Conservation (phyloP, 2,888 invertebrate species). For the Barypeithes pellucidus region DNA sequence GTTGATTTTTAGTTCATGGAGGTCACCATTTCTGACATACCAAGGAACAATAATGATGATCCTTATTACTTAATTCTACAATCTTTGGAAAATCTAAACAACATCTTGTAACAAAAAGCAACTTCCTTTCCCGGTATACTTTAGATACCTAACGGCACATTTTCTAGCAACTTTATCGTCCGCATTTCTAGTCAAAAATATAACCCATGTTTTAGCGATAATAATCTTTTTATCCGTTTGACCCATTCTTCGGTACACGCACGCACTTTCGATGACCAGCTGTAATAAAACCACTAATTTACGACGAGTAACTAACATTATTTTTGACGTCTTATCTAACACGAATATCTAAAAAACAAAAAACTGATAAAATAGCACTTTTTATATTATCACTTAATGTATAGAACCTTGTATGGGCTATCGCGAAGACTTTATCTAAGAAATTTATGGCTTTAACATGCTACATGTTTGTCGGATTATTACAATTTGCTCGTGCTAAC, state of each 20-base stretch:
- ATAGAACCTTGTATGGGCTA: constrained; percentile 1
- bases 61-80: neutral
- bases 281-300: constrained; percentile 52
- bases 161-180: constrained; percentile 21
- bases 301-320: constrained; percentile 49
- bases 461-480: neutral
- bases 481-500: neutral
- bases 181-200: constrained; percentile 14
- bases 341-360: constrained; percentile 39
- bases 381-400: constrained; percentile 19
- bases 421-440: constrained; percentile 1
- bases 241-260: constrained; percentile 46
- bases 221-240: constrained; percentile 43
- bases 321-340: constrained; percentile 46
- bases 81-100: neutral
- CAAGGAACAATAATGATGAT: too few species aligned
- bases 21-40: too few species aligned
- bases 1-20: too few species aligned
- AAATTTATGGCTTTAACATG: constrained; percentile 7
- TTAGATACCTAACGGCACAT: constrained; percentile 7
- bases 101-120: neutral
- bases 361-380: constrained; percentile 15
- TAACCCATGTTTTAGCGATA: constrained; percentile 34
- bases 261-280: constrained; percentile 43
- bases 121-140: neutral